Conservation (phyloP, 2,888 invertebrate species). For the Leuctra nigra region DNA sequence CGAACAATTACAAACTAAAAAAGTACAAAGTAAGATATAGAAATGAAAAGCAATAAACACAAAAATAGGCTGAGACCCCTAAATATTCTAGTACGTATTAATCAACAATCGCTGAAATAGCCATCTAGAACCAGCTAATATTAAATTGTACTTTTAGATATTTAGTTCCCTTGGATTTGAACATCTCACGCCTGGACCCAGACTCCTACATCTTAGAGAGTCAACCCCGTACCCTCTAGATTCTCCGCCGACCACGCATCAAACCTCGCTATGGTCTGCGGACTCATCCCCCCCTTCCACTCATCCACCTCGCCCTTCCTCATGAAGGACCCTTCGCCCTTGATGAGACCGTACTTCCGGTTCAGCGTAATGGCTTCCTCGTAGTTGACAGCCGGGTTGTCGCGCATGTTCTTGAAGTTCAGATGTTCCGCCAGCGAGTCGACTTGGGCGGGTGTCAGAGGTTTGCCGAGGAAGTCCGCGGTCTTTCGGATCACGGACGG, state of each 20-base stretch:
- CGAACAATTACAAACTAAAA: too few species aligned
- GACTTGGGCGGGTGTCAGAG: slow-evolving; percentile 43
- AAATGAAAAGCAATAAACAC: too few species aligned
- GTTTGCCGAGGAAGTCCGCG: slow-evolving; percentile 45
- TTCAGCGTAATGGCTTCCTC: slow-evolving; percentile 37
- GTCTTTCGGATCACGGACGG: slow-evolving; percentile 45
- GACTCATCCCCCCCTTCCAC: slow-evolving; percentile 38
- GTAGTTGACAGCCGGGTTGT: slow-evolving; percentile 51
- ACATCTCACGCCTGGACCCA: too few species aligned
- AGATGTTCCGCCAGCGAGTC: slow-evolving; percentile 46
- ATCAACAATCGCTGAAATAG: too few species aligned
- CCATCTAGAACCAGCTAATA: too few species aligned
- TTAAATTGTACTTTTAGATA: too few species aligned
- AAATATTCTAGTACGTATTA: too few species aligned
- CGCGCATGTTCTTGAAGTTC: slow-evolving; percentile 54
- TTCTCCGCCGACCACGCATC: slow-evolving; percentile 43
- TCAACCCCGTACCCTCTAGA: slow-evolving; percentile 34
- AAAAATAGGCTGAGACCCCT: too few species aligned
- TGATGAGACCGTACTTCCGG: slow-evolving; percentile 37
- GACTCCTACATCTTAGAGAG: slow-evolving; percentile 8
- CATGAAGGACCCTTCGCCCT: slow-evolving; percentile 41
- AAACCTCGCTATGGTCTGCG: slow-evolving; percentile 43
- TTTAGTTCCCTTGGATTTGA: too few species aligned
- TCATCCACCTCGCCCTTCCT: slow-evolving; percentile 43
- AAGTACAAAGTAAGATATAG: too few species aligned